A percentile compares a stretch with the other conserved stretches of the same genome.
phyloP scores from a whole-genome alignment of 1,140 invertebrate genomes.

The Drosophila parabipectinata region DNA sequence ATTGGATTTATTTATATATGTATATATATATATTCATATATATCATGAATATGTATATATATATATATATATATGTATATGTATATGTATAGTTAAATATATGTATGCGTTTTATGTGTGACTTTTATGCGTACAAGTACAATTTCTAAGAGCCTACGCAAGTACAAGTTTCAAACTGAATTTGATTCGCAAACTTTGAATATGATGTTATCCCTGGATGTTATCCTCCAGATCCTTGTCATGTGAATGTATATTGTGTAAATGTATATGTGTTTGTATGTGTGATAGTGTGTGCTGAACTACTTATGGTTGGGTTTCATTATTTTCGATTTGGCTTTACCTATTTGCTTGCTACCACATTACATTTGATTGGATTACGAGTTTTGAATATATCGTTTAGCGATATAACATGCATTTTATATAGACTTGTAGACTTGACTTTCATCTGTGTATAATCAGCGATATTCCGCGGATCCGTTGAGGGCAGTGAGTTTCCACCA shows the following conservation, averaged over 20 bases:
- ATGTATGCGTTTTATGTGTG: constrained; percentile 3
- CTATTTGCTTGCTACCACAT: constrained; percentile 41
- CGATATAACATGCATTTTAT: constrained; percentile 19
- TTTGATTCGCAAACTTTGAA: constrained; percentile 51
- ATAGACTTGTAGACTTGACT: constrained; percentile 32
- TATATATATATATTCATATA: constrained; percentile 17
- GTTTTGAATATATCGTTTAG: constrained; percentile 43
- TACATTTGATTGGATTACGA: constrained; percentile 49
- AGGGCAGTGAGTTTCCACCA: constrained; percentile 24
- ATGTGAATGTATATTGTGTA: constrained; percentile 1
- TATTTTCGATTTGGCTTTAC: constrained; percentile 20
- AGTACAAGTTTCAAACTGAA: constrained; percentile 53
- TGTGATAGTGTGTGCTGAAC: constrained; percentile 29
- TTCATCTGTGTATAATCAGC: constrained; percentile 23
- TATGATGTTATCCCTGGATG: constrained; percentile 14
- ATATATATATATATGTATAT: constrained; percentile 4
- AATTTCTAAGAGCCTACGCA: constrained; percentile 39
- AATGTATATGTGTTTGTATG: constrained; percentile 4
- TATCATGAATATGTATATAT: constrained; percentile 25
- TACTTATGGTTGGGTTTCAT: constrained; percentile 36
- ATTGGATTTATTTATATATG: constrained; percentile 34
- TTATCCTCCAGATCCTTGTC: constrained; percentile 14
- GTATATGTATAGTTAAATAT: constrained; percentile 8
- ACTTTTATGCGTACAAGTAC: constrained; percentile 28
- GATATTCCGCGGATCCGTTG: constrained; percentile 29